phyloP scores from a whole-genome alignment of 2,888 invertebrate genomes.

The Lasioglossum oenotherae region DNA sequence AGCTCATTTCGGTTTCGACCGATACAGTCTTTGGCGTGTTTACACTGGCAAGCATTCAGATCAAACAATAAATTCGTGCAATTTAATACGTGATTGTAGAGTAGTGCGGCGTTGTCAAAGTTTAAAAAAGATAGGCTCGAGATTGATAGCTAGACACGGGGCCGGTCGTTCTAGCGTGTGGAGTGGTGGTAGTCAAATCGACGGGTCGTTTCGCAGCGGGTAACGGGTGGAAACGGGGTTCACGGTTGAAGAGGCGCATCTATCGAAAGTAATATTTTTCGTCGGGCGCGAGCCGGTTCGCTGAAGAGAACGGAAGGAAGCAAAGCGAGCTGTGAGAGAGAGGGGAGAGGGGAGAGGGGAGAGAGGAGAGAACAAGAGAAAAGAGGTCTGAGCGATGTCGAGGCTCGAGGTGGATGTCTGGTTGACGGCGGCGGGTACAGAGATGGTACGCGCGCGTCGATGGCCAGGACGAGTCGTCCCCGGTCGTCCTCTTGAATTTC shows the following conservation, averaged over 20 bases:
- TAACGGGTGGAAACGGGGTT: constrained; percentile 59
- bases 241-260: constrained; percentile 41
- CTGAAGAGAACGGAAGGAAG: constrained; percentile 6
- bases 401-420: constrained; percentile 11
- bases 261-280: constrained; percentile 72
- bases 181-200: constrained; percentile 56
- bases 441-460: constrained; percentile 21
- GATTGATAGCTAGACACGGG: neutral
- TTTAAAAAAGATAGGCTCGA: neutral
- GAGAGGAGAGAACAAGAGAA: neutral
- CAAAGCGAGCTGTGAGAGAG: neutral
- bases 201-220: constrained; percentile 60
- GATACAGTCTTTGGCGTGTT: neutral
- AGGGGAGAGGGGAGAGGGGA: neutral
- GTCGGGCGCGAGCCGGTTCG: constrained; percentile 34
- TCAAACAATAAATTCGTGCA: neutral
- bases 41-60: neutral
- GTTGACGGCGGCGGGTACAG: neutral
- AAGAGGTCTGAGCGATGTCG: constrained; percentile 1
- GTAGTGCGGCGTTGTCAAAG: neutral
- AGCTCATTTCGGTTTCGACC: neutral
- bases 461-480: constrained; percentile 23
- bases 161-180: constrained; percentile 31
- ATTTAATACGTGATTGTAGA: neutral
- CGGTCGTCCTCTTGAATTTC: constrained; percentile 55